Percentiles rank a stretch among this genome's conserved stretches.
These are phyloP conservation scores for Alethe castanea DNA, from an alignment of 2,113 vertebrate genomes.

Conservation along the genomic window DNA sequence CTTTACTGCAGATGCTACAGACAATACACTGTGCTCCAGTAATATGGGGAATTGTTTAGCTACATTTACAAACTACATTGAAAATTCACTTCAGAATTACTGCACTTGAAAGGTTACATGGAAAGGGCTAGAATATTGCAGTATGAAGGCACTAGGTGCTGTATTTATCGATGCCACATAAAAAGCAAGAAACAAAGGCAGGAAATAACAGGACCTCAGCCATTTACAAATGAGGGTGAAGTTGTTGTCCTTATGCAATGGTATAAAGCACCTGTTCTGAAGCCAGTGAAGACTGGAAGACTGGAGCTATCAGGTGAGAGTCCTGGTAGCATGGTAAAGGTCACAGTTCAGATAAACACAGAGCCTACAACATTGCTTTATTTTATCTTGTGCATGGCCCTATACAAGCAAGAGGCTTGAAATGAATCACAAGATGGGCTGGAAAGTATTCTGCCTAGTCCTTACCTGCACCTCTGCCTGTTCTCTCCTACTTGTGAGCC, in stretches of 20 bases:
- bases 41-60: constrained; percentile 16
- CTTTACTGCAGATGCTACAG: constrained; percentile 26
- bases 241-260: not conserved
- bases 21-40: not conserved
- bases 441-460: not conserved
- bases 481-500: not conserved
- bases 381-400: not conserved
- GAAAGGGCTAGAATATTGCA: not conserved
- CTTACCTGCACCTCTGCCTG: not conserved
- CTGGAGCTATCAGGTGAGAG: not conserved
- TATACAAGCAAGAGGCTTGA: not conserved
- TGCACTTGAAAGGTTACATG: not conserved
- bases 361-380: not conserved
- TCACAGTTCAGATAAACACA: not conserved
- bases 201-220: not conserved
- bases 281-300: not conserved
- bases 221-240: not conserved
- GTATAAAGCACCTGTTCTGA: not conserved
- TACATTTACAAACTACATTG: constrained; percentile 29
- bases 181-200: constrained; percentile 4
- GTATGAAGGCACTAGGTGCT: not conserved
- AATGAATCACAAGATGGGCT: not conserved
- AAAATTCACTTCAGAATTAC: not conserved
- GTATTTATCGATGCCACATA: not conserved
- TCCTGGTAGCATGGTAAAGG: not conserved